phyloP scores from a whole-genome alignment of 2,113 vertebrate species.

The Chaetorhynchus papuensis region DNA sequence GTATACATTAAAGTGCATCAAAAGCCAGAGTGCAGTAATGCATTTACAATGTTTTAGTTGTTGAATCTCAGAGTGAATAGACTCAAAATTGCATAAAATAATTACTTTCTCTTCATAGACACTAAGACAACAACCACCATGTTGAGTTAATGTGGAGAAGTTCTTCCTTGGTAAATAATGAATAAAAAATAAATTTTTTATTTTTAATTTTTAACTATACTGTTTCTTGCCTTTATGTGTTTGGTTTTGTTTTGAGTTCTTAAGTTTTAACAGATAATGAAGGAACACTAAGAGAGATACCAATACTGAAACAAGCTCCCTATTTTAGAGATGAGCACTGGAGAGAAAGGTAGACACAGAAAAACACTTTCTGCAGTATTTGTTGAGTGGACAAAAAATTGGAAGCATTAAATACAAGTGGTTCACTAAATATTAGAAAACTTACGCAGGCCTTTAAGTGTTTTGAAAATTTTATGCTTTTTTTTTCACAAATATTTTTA shows the following conservation, averaged over 20 bases:
- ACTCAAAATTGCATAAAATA: neutral
- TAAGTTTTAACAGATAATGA: neutral
- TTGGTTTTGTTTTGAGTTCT: neutral
- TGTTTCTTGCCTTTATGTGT: accelerated
- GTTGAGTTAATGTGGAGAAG: neutral
- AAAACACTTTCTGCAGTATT: neutral
- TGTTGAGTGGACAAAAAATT: neutral
- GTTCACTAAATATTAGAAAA: neutral
- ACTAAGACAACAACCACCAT: neutral
- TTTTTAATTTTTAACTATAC: neutral
- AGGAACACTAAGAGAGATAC: neutral
- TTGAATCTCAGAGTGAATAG: neutral
- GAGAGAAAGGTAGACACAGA: neutral
- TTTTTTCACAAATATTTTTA: neutral
- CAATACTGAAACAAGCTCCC: neutral
- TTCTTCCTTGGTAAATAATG: neutral
- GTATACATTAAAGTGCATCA: neutral
- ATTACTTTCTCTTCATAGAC: neutral
- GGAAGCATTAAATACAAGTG: neutral
- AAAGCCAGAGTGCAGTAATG: neutral
- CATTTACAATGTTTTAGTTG: neutral
- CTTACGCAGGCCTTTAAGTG: accelerated
- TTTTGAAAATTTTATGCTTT: neutral
- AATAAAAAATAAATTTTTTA: too few relatives aligned
- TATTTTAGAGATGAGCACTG: neutral